These are phyloP conservation scores for Varecia variegata DNA, from an alignment of 2,797 vertebrate species.

Conservation along the genomic window DNA sequence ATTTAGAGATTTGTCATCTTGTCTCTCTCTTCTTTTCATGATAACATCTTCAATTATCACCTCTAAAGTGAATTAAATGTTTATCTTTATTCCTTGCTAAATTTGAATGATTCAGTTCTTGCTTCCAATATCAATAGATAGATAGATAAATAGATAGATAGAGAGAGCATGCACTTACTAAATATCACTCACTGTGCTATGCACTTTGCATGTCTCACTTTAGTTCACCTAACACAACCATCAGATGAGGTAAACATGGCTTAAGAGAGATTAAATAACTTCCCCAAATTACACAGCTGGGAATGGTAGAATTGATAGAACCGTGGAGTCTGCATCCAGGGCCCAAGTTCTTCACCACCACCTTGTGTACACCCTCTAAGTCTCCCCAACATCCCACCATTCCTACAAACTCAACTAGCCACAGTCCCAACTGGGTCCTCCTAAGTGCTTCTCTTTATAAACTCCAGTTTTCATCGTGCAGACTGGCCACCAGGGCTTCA, in stretches of 20 bases:
- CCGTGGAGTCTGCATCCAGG: not conserved
- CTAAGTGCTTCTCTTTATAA: not conserved
- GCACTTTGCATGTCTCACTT: not conserved
- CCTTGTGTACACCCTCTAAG: not conserved
- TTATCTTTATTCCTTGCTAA: not conserved
- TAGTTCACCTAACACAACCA: not conserved
- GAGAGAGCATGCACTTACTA: not conserved
- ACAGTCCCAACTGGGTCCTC: not conserved
- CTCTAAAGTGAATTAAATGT: not conserved
- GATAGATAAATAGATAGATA: not conserved
- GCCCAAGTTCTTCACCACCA: not conserved
- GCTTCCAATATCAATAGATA: not conserved
- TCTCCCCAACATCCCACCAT: not conserved
- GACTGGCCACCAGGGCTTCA: not conserved
- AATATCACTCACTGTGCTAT: not conserved
- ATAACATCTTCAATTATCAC: not conserved
- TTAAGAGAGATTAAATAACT: not conserved
- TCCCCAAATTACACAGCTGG: not conserved
- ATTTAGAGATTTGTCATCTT: not conserved
- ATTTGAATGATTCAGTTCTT: not conserved
- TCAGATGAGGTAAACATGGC: not conserved
- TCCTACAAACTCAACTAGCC: not conserved
- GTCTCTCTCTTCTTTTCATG: not conserved
- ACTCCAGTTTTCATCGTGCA: fast-evolving
- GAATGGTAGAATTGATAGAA: not conserved